Evolutionary conservation across 2,113 vertebrate genomes (phyloP).

Genomic region (Charadrius vociferus): DNA sequence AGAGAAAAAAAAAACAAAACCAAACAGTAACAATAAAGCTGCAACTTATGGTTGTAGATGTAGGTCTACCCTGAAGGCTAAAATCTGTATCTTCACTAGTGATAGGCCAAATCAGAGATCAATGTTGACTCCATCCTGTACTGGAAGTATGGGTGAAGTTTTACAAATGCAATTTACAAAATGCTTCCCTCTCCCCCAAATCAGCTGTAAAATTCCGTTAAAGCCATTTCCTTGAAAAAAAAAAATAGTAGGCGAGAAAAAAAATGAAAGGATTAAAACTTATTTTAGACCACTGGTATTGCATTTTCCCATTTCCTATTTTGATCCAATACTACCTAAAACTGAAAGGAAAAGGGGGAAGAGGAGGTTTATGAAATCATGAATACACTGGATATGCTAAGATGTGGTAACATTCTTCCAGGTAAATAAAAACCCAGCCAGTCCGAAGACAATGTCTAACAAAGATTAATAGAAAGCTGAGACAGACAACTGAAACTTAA

Average conservation of each 20-base stretch:
- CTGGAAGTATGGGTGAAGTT: not conserved
- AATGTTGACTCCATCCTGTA: not conserved
- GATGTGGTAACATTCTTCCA: not conserved
- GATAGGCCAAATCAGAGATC: not conserved
- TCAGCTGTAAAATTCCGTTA: not conserved
- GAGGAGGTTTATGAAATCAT: not conserved
- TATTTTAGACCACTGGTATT: not conserved
- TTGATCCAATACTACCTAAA: not conserved
- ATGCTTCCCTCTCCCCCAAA: accelerated
- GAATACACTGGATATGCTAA: not conserved
- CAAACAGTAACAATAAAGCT: not conserved
- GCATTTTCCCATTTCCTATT: not conserved
- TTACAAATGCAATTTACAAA: not conserved
- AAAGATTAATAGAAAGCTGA: not conserved
- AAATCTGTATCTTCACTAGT: not conserved
- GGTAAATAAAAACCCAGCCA: not conserved
- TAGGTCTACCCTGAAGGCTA: not conserved
- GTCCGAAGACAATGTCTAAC: not conserved
- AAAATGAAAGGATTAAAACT: accelerated
- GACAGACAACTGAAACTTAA: not conserved
- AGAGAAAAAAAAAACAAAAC: not conserved
- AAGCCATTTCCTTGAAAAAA: not conserved
- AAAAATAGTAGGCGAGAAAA: not conserved
- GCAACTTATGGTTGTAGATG: not conserved
- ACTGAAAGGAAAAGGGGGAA: not conserved